Evolutionary conservation across 1,140 invertebrate genomes (phyloP).

Genomic region (Andrena cerasifolii): DNA sequence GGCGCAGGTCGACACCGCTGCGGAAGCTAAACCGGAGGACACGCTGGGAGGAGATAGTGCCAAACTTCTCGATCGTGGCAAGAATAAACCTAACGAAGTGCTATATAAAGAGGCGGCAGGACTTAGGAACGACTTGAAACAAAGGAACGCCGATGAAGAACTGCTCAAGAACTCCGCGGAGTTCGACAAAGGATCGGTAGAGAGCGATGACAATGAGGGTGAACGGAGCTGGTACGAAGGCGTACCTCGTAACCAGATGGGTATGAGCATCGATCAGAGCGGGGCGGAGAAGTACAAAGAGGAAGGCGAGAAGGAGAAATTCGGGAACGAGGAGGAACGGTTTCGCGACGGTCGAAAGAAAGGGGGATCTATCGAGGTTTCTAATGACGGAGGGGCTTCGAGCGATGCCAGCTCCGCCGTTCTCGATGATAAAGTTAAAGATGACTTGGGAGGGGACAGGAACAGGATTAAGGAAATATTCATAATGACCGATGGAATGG

Average conservation of each 20-base stretch:
- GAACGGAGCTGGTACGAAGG: neutral
- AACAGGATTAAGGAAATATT: conserved; percentile 10
- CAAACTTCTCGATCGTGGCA: neutral
- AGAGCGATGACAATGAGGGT: neutral
- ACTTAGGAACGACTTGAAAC: neutral
- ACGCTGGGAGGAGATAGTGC: neutral
- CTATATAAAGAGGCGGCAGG: neutral
- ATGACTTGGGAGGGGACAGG: neutral
- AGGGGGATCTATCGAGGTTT: too few species aligned
- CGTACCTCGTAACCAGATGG: neutral
- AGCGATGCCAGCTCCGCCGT: neutral
- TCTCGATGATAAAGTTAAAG: neutral
- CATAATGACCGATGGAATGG: neutral
- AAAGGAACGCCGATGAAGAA: conserved; percentile 17
- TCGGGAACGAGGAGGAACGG: neutral
- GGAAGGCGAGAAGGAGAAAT: conserved; percentile 5
- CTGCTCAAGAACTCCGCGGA: neutral
- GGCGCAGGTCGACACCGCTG: neutral
- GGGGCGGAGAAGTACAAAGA: conserved; percentile 16
- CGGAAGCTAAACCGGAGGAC: neutral
- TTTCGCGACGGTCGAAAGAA: neutral
- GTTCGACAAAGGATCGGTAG: neutral
- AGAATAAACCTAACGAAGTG: neutral
- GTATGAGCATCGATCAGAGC: neutral
- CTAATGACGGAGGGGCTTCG: neutral